Base-by-base conservation (phyloP, 2,113 vertebrate genomes). In the Grammomys surdaster region DNA sequence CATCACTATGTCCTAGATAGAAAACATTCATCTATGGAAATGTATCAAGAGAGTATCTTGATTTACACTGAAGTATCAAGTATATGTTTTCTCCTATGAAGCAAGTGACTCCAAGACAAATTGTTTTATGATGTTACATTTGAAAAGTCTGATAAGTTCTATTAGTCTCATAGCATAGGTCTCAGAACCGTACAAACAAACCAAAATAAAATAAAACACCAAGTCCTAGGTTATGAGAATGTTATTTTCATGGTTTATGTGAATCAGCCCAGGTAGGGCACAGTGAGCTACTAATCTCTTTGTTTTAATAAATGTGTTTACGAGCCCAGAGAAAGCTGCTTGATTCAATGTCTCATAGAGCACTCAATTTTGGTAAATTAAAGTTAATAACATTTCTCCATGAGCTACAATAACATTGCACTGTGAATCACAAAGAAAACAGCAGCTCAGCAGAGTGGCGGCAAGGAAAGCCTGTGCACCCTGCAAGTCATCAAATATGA, bases 301-400 rank as follows among this genome's bases (percentile, higher is more conserved):
- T 91, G 40, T 92, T 92, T 94, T 95, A 97, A 96, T 95, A 94
- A 98, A 97, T 95, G 90, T 97, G 96, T 97, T 98, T 97, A 97
- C 92, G 48, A 95, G 92, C 56, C 70, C 93, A 73, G 72, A 93
- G 85, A 97, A 96, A 92, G 72, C 81, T 95, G 93, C 72, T 80
- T 95, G 95, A 97, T 95, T 96, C 96, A 94, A 1, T 92, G 73
- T 94, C 90, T 96, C 94, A 90, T 3, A 93, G 89, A 92, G 72
- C 90, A 95, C 92, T 94, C 94, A 92, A 92, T 97, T 97, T 93
- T 84, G 56, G 80, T 85, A 96, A 97, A 97, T 97, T 95, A 98
- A 97, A 97, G 87, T 93, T 93, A 96, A 94, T 97, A 96, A 95
- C 89, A 48, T 88, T 97, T 65, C 90, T 91, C 90, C 40, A n/a